Conservation (phyloP, 1,140 invertebrate species). For the Fopius arisanus region DNA sequence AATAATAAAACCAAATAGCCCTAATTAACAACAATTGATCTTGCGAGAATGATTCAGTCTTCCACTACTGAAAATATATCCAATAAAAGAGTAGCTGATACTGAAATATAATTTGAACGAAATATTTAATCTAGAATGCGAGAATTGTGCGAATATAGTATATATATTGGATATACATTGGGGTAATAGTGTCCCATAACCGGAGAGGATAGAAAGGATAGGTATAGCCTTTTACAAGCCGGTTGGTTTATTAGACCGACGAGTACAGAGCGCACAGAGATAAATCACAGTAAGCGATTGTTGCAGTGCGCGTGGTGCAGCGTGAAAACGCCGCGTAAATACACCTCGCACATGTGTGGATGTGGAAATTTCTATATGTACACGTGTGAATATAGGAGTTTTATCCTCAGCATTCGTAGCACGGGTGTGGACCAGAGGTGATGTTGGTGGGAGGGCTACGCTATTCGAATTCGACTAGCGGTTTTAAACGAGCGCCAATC, state of each 20-base stretch:
- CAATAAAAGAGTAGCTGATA: no score
- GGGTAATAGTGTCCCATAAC: not conserved
- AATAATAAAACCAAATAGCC: no score
- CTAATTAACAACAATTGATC: no score
- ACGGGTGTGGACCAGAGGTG: not conserved
- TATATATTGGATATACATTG: slow-evolving; percentile 7
- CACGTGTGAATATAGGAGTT: not conserved
- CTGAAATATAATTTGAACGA: no score
- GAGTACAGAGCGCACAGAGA: slow-evolving; percentile 24
- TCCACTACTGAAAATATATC: no score
- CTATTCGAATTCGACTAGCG: slow-evolving; percentile 33
- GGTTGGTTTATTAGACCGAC: slow-evolving; percentile 34
- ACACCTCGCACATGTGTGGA: slow-evolving; percentile 14
- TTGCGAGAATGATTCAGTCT: no score
- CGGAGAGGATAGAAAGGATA: not conserved
- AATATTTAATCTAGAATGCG: no score
- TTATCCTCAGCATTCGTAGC: not conserved
- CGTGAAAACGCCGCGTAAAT: slow-evolving; percentile 48
- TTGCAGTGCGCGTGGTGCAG: slow-evolving; percentile 36
- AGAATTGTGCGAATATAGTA: no score
- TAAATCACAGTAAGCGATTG: slow-evolving; percentile 30
- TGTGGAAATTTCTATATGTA: not conserved
- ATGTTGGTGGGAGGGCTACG: not conserved
- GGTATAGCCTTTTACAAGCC: not conserved
- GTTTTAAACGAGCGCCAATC: slow-evolving; percentile 34